phyloP scores from a whole-genome alignment of 2,113 vertebrate genomes.

The Cygnus atratus region DNA sequence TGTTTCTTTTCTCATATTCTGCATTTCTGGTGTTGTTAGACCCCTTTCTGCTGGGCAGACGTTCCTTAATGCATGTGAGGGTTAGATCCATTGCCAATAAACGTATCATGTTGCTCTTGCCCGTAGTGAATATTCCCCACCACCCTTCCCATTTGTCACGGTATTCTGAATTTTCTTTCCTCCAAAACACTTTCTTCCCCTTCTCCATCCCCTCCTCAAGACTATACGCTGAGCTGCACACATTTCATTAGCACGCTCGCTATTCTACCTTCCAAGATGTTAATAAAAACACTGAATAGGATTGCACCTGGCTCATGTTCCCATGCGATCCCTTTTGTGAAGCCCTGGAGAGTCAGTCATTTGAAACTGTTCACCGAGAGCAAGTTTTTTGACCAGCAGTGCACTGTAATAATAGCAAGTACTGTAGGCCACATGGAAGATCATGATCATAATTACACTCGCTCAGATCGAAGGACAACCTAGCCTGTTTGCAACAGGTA shows the following conservation, averaged over 20 bases:
- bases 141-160: neutral
- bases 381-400: neutral
- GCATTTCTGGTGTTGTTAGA: neutral
- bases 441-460: neutral
- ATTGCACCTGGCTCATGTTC: neutral
- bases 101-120: neutral
- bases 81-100: neutral
- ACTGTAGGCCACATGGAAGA: neutral
- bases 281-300: neutral
- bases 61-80: neutral
- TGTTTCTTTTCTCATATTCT: neutral
- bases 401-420: neutral
- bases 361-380: neutral
- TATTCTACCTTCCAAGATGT: neutral
- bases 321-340: neutral
- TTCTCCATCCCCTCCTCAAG: neutral
- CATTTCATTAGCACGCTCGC: neutral
- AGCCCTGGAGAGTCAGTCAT: neutral
- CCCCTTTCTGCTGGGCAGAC: neutral
- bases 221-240: neutral
- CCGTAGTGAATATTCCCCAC: neutral
- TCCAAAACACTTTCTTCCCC: neutral
- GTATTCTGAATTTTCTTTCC: neutral
- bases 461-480: neutral
- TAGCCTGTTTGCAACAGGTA: neutral